These are phyloP conservation scores for Drosophila buzzatii DNA, from an alignment of 2,888 invertebrate species.

Conservation along the genomic window DNA sequence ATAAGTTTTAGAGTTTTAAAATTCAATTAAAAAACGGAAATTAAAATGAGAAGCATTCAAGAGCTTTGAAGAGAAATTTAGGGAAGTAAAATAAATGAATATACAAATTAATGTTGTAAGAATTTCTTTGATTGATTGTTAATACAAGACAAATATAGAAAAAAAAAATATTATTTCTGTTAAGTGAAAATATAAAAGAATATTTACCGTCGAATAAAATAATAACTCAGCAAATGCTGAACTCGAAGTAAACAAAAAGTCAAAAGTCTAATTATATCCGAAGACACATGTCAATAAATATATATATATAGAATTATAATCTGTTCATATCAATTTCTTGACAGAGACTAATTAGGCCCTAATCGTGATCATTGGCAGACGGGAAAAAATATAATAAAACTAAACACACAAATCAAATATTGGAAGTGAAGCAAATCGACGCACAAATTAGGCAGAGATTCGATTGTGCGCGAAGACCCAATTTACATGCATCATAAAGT, in stretches of 20 bases:
- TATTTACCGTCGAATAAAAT: too few species aligned
- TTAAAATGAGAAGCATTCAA: background rate
- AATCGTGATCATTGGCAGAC: constrained; percentile 7
- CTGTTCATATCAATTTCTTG: constrained; percentile 1
- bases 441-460: constrained; percentile 46
- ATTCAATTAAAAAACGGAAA: background rate
- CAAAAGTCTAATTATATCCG: background rate
- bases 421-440: constrained; percentile 20
- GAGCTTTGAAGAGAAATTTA: background rate
- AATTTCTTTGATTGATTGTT: too few species aligned
- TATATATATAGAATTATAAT: background rate
- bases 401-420: constrained; percentile 15
- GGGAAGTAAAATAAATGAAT: background rate
- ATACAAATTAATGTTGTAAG: too few species aligned
- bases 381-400: background rate
- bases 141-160: background rate
- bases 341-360: constrained; percentile 1
- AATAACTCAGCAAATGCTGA: background rate
- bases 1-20: background rate
- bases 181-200: too few species aligned
- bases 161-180: too few species aligned
- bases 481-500: constrained; percentile 47
- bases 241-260: background rate
- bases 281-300: background rate
- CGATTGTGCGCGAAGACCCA: constrained; percentile 43